Percentiles rank a stretch among this genome's conserved stretches.
Conservation (phyloP, 2,113 vertebrate species). For the Myrmophylax atrothorax region DNA sequence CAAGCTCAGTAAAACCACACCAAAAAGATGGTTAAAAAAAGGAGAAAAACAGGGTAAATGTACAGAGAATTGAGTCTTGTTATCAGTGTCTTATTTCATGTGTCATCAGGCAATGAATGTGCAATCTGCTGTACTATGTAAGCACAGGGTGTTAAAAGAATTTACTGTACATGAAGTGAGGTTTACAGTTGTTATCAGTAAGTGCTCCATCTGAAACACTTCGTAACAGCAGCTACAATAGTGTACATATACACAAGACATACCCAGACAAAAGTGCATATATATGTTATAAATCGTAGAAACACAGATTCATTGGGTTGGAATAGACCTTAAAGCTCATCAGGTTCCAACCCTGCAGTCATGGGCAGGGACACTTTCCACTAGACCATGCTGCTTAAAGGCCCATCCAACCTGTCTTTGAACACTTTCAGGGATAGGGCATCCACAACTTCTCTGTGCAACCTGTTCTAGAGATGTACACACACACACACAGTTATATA, state of each 20-base stretch:
- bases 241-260: neutral
- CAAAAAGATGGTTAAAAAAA: neutral
- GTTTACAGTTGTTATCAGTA: neutral
- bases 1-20: neutral
- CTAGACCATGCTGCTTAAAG: neutral
- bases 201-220: conserved; percentile 31
- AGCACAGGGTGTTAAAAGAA: conserved; percentile 7
- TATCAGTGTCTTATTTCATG: neutral
- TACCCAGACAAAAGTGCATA: neutral
- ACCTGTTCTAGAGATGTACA: neutral
- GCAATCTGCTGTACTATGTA: neutral
- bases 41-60: neutral
- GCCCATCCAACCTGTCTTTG: neutral
- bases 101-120: conserved; percentile 7
- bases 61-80: neutral
- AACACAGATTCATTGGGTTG: neutral
- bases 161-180: neutral
- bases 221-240: neutral
- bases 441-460: neutral
- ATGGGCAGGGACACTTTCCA: neutral
- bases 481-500: neutral
- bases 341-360: neutral
- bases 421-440: neutral
- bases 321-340: neutral
- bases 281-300: neutral